Base-by-base conservation (phyloP, 2,797 vertebrate genomes). In the Premnoplex brunnescens region DNA sequence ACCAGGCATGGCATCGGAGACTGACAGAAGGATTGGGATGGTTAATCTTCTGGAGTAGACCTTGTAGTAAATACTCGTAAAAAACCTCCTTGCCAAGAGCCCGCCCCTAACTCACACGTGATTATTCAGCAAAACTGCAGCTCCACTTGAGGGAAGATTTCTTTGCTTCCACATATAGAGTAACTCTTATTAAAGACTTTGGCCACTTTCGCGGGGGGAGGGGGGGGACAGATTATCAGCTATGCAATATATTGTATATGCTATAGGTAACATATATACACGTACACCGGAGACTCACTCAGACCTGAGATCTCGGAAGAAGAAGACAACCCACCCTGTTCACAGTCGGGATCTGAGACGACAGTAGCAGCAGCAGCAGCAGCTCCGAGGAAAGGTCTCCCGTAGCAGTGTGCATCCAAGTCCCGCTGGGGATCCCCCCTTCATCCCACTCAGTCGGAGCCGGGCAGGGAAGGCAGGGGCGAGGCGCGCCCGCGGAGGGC, bases 21-120 rank as follows among this genome's bases (percentile, higher is more conserved):
- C 97, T 98, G 98, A 98, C 98, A 98, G 98, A 98, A 98, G 97
- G 97, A 97, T 97, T 96, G 97, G 97, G 98, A 98, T 98, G 98
- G 97, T 98, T 98, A 98, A 98, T 98, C 97, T 97, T 97, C 97
- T 98, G 97, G 98, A 98, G 98, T 98, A 98, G 97, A 97, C 97
- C 97, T 98, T 97, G 98, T 98, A 98, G 98, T 98, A 98, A 98
- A 98, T 98, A 98, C 97, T 98, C 97, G 98, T 98, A 98, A 98
- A 95, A 95, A 97, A 97, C 95, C 96, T 93, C 96, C 91, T 97
- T 98, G 98, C 98, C 98, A 98, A 98, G 94, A 97, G 97, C 97
- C 98, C 98, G 98, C 98, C 98, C 98, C 98, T 98, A 96, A 95
- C 98, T 97, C 98, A 98, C 98, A 98, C 98, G 98, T 98, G 98